Evolutionary conservation across 2,888 invertebrate species (phyloP), one percentile per base, ranked within the genome.

Genomic region (Bembecia ichneumoniformis): DNA sequence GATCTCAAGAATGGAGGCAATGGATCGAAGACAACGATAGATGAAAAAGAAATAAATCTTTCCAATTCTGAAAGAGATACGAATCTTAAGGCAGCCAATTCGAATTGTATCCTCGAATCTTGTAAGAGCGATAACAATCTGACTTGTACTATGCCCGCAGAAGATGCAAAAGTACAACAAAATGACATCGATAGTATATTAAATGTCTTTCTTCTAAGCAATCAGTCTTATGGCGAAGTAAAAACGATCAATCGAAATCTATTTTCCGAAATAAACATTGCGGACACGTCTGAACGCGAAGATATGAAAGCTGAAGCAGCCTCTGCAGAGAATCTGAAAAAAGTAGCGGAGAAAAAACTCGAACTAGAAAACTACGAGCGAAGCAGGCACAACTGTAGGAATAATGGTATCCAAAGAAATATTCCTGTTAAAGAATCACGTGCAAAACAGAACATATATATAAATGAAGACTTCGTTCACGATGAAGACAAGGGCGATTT

Each of bases 341-440:
- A 60, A 50, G 20, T 79, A 1, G 68, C 67, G 9, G 72, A 71
- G 0, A 82, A 82, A 55, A 74, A 67, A 51, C 51, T 64, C 46
- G 67, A 80, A 58, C 36, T 78, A 9, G 69, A 77, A 46, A 62
- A 62, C 28, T 69, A 72, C 52, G 59, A 63, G 3, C 55, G 56
- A 3, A 58, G 61, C 11, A 56, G 56, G 3, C 58, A 62, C 11
- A 56, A 60, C 14, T 57, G 62, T 13, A 58, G 68, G 13, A 47
- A 3, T 20, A 10, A 28, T 4, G 17, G n/a, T 17, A n/a, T 15
- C 4, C 34, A 49, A 1, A 68, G 66, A 55, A 74, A 79, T 34
- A 82, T 86, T 54, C 86, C 86, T 1, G 71, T 86, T 0, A 82
- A 75, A 56, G 62, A 66, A 3, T 77, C 82, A 0, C 68, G 61